Conservation (phyloP, 2,888 invertebrate species). For the Diarsia mendica region DNA sequence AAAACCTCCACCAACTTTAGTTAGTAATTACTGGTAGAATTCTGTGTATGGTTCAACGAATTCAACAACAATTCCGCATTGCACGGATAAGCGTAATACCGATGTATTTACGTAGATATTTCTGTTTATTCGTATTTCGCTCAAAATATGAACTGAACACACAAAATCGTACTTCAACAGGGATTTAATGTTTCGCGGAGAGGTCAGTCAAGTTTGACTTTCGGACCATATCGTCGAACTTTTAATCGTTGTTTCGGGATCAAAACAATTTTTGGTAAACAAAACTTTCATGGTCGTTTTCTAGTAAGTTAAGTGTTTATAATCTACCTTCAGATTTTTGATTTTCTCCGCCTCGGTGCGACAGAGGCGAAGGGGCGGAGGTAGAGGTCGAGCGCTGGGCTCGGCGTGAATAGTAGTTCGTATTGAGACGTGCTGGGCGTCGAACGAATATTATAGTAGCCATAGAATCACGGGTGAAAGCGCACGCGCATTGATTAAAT, state of each 20-base stretch:
- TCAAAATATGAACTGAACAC: constrained; percentile 26
- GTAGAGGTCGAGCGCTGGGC: too few relatives aligned
- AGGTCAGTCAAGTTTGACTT: constrained; percentile 57
- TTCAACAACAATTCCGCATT: neutral
- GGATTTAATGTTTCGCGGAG: constrained; percentile 50
- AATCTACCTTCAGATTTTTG: too few relatives aligned
- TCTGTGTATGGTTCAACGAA: neutral
- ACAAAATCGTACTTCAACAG: constrained; percentile 28
- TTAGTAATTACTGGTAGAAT: neutral
- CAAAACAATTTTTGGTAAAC: constrained; percentile 54
- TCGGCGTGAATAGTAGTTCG: too few relatives aligned
- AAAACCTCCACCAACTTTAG: neutral
- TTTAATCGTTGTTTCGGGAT: constrained; percentile 56
- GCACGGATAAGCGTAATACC: neutral
- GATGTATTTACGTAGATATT: neutral
- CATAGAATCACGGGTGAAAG: too few relatives aligned
- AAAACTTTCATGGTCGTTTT: constrained; percentile 23
- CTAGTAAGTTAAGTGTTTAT: constrained; percentile 4
- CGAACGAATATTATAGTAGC: too few relatives aligned
- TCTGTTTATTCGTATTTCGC: constrained; percentile 7
- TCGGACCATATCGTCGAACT: constrained; percentile 50
- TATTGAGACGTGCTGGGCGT: too few relatives aligned
- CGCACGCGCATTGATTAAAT: too few relatives aligned
- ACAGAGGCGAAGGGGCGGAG: too few relatives aligned
- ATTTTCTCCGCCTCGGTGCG: too few relatives aligned